phyloP scores from a whole-genome alignment of 2,113 vertebrate species.

The Amazona vittata region DNA sequence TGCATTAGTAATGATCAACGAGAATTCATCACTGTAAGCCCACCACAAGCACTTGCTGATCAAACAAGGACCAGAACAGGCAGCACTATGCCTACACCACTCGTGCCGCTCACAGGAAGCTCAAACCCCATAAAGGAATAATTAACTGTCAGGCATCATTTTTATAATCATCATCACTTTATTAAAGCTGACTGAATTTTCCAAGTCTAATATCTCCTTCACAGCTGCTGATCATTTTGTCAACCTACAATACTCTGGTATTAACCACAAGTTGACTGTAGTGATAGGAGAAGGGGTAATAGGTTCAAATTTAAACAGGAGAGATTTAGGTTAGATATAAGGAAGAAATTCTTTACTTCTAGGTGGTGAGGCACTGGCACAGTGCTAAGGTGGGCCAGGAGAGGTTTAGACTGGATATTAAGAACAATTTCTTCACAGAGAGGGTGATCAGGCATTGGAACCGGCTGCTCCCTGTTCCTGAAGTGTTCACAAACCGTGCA shows the following conservation, averaged over 20 bases:
- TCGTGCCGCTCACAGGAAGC: neutral
- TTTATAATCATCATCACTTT: neutral
- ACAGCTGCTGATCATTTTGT: neutral
- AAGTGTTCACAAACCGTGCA: neutral
- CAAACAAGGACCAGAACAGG: neutral
- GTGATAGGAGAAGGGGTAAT: neutral
- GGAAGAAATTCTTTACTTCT: neutral
- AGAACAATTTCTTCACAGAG: neutral
- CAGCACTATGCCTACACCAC: neutral
- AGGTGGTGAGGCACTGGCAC: neutral
- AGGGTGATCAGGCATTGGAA: neutral
- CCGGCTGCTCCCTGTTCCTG: neutral
- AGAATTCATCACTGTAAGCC: neutral
- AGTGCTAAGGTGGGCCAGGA: neutral
- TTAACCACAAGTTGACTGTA: neutral
- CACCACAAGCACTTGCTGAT: neutral
- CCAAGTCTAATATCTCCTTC: neutral
- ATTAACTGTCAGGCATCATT: neutral
- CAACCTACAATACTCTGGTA: neutral
- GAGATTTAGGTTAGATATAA: neutral
- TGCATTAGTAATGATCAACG: slow-evolving; percentile 50
- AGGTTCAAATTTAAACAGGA: neutral
- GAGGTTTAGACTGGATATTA: neutral
- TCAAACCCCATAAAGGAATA: neutral
- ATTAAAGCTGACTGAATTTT: neutral